Conservation (phyloP, 2,888 invertebrate genomes). For the Eristalis intricaria region DNA sequence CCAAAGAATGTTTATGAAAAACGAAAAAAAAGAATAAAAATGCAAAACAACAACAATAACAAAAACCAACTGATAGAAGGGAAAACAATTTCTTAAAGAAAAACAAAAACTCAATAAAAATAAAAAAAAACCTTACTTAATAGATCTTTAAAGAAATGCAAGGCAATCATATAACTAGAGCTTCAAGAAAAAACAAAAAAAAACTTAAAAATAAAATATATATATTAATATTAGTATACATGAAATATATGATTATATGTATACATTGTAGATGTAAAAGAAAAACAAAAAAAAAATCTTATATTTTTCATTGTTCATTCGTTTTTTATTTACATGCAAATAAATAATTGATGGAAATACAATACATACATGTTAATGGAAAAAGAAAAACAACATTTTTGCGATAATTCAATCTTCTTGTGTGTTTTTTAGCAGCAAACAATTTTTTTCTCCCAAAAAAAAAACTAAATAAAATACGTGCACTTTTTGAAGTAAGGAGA, state of each 20-base stretch:
- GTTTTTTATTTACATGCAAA: slow-evolving; percentile 60
- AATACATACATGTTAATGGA: background rate
- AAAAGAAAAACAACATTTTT: slow-evolving; percentile 36
- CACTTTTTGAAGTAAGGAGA: slow-evolving; percentile 43
- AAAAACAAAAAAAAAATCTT: slow-evolving; percentile 39
- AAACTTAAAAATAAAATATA: slow-evolving; percentile 81
- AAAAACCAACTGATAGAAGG: slow-evolving; percentile 76
- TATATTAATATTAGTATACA: slow-evolving; percentile 82
- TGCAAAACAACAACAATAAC: slow-evolving; percentile 73
- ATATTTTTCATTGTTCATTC: slow-evolving; percentile 68
- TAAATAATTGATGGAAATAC: background rate
- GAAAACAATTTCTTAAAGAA: slow-evolving; percentile 72
- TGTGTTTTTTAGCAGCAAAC: slow-evolving; percentile 55
- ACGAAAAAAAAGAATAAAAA: background rate
- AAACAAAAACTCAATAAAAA: slow-evolving; percentile 65
- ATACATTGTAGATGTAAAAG: slow-evolving; percentile 72
- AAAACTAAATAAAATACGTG: slow-evolving; percentile 42
- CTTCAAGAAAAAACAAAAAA: slow-evolving; percentile 77
- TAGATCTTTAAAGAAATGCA: slow-evolving; percentile 79
- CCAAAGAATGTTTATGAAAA: slow-evolving; percentile 51
- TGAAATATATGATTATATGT: slow-evolving; percentile 74
- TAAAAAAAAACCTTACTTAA: slow-evolving; percentile 64
- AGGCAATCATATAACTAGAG: slow-evolving; percentile 81
- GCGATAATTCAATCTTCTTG: slow-evolving; percentile 63
- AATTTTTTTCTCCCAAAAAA: slow-evolving; percentile 30